Percentiles rank a stretch among this genome's conserved stretches.
Evolutionary conservation across 2,888 invertebrate species (phyloP).

Genomic region (Drosophila anceps): DNA sequence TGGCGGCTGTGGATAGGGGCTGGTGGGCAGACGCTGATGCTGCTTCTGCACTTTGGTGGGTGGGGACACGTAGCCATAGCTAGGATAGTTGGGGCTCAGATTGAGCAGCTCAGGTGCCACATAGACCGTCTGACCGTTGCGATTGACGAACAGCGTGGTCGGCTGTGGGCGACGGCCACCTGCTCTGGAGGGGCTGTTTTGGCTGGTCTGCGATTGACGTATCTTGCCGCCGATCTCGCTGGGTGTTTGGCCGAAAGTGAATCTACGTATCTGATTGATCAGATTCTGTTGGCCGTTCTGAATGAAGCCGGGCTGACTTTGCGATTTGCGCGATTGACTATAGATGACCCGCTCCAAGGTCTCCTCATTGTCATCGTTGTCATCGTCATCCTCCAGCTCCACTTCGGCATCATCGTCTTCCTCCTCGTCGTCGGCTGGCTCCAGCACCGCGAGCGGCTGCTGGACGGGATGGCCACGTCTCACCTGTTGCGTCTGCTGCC

Average conservation of each 20-base stretch:
- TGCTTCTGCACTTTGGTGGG: slow-evolving; percentile 27
- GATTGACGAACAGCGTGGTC: slow-evolving; percentile 71
- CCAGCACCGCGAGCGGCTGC: slow-evolving; percentile 36
- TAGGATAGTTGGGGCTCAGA: slow-evolving; percentile 45
- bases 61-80: slow-evolving; percentile 44
- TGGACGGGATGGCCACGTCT: slow-evolving; percentile 45
- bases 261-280: slow-evolving; percentile 76
- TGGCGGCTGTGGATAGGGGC: slow-evolving; percentile 70
- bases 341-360: slow-evolving; percentile 38
- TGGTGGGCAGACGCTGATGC: slow-evolving; percentile 48
- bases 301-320: slow-evolving; percentile 66
- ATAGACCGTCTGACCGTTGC: slow-evolving; percentile 79
- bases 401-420: slow-evolving; percentile 56
- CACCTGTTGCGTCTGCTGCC: slow-evolving; percentile 10
- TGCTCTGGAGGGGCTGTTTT: not conserved
- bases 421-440: slow-evolving; percentile 54
- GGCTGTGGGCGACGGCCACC: slow-evolving; percentile 67
- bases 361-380: slow-evolving; percentile 37
- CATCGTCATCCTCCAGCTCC: slow-evolving; percentile 39
- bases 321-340: slow-evolving; percentile 41
- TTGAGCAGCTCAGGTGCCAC: slow-evolving; percentile 68
- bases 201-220: slow-evolving; percentile 40
- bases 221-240: slow-evolving; percentile 54
- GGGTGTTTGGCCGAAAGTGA: slow-evolving; percentile 72
- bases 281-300: slow-evolving; percentile 77